These are phyloP conservation scores for Pardalotus punctatus DNA, from an alignment of 2,113 vertebrate species.

Conservation along the genomic window DNA sequence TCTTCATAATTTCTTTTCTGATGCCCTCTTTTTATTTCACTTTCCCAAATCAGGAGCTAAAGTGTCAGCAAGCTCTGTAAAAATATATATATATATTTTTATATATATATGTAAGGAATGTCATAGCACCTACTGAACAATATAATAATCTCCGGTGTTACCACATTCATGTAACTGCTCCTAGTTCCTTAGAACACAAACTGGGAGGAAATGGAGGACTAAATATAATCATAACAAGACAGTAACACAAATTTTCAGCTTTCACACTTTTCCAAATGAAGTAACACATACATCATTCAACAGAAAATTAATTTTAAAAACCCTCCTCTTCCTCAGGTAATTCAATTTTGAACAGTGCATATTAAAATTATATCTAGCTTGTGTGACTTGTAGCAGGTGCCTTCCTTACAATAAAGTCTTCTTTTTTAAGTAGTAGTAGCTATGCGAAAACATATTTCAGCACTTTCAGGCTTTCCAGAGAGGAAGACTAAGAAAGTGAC, in stretches of 20 bases:
- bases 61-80: not conserved
- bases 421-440: not conserved
- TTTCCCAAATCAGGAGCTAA: not conserved
- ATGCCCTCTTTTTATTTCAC: not conserved
- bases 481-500: not conserved
- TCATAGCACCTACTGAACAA: not conserved
- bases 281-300: not conserved
- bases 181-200: not conserved
- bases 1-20: not conserved
- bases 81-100: too few relatives aligned
- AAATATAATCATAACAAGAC: not conserved
- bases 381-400: not conserved
- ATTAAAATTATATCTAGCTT: not conserved
- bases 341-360: not conserved
- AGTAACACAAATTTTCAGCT: not conserved
- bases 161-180: not conserved
- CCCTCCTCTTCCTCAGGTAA: not conserved
- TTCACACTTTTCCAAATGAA: conserved; percentile 2
- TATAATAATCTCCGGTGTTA: not conserved
- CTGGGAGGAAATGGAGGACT: not conserved
- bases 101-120: too few relatives aligned
- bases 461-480: not conserved
- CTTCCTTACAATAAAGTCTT: not conserved
- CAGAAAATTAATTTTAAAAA: not conserved
- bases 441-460: not conserved